Conservation (phyloP, 2,888 invertebrate species). For the Drosophila multiciliata region DNA sequence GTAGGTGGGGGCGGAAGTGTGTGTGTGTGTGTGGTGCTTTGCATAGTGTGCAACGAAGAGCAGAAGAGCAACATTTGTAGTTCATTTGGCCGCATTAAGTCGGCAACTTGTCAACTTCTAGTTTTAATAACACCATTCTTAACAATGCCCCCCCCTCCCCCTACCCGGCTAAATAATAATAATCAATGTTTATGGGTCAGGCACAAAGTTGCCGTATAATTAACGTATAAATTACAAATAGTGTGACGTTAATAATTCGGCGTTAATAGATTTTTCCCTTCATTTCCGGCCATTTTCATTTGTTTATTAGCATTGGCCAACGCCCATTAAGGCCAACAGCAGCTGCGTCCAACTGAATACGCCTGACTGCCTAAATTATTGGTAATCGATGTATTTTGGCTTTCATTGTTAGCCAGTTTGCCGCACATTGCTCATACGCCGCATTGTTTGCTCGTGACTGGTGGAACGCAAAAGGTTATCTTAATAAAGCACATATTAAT, state of each 20-base stretch:
- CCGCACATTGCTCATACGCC: conserved; percentile 37
- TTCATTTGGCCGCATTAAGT: conserved; percentile 33
- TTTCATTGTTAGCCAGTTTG: conserved; percentile 60
- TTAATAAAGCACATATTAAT: conserved; percentile 65
- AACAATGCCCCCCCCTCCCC: not conserved
- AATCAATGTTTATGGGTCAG: conserved; percentile 63
- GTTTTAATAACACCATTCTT: not conserved
- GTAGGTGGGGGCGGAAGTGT: not conserved
- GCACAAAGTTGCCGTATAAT: conserved; percentile 60
- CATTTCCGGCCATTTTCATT: conserved; percentile 62
- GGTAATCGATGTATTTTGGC: conserved; percentile 75
- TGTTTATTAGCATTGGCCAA: conserved; percentile 61
- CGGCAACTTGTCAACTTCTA: conserved; percentile 25
- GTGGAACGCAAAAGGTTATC: conserved; percentile 54
- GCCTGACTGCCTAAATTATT: conserved; percentile 68
- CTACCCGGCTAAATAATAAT: conserved; percentile 35
- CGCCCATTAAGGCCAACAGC: conserved; percentile 21
- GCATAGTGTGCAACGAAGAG: conserved; percentile 53
- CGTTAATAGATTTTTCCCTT: conserved; percentile 76
- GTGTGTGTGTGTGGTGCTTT: not conserved
- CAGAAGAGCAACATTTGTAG: conserved; percentile 35
- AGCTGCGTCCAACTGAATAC: conserved; percentile 22
- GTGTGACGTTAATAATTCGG: conserved; percentile 80
- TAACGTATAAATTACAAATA: conserved; percentile 78
- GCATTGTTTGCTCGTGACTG: conserved; percentile 31